Evolutionary conservation across 2,888 invertebrate species (phyloP), one percentile per base, ranked within the genome.

Genomic region (Uropetala carovei): DNA sequence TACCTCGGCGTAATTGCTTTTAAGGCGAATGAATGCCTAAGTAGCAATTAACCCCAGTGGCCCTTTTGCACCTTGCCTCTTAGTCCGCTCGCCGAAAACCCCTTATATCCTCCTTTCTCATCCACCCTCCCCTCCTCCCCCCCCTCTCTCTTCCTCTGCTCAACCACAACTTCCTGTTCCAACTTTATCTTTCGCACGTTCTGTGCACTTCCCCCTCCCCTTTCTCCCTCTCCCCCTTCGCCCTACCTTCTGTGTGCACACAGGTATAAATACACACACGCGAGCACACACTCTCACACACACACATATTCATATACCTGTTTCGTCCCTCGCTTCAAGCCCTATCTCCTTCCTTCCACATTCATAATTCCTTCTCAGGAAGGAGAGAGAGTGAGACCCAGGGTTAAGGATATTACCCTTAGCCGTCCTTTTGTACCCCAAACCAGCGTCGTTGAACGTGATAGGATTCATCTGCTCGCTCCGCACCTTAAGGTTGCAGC

Each of bases 1-100:
- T 75, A 75, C 75, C 75, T 75, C 27, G 75, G 22, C 75, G 22
- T 75, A 75, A 75, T 75, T 75, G 75, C 75, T 75, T 68, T 75
- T 75, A 27, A 75, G 75, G 75, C 22, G 22, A 75, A 75, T 75
- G 75, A 75, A 75, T 75, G 75, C 22, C 22, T 75, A 75, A 75
- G 75, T 27, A 43, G 43, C 43, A 56, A 83, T 83, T 43, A 83
- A 43, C 83, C 83, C 57, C 83, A n/a, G 56, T n/a, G n/a, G 83
- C 13, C 43, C 83, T 83, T 57, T 43, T 83, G 18, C 83, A 56
- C 43, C 83, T n/a, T 13, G 43, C 56, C 83, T 83, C 56, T 56
- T 43, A 18, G 18, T 57, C 83, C 18, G 43, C 43, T 43, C 56
- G 16, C 83, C 43, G 16, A 43, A 57, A 83, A 83, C 83, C 83